Evolutionary conservation across 2,888 invertebrate genomes (phyloP), one percentile per base, ranked within the genome.

Genomic region (Drosophila gaucha): DNA sequence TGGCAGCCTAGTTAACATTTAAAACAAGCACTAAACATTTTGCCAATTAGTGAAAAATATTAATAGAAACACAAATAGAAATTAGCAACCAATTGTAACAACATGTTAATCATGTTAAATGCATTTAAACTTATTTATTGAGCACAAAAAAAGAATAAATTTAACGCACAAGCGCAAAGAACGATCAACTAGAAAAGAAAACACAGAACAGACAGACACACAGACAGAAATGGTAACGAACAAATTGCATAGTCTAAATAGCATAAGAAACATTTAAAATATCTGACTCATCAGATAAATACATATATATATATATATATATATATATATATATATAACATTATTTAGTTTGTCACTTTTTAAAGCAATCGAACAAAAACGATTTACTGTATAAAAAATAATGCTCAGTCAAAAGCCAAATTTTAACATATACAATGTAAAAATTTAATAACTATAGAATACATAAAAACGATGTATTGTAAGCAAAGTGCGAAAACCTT

Each of bases 1-100:
- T 54, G 67, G 63, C 78, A 73, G 64, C 71, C 80, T 86, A 88
- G 88, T 83, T 88, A 86, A 83, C 88, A 88, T 82, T 78, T 64
- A 72, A 79, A 64, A 24, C 24, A 49, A 46, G 44, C 64, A 63
- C 54, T 58, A 54, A 56, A 60, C 38, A 9, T 12, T 57, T 74
- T 78, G 83, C 88, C 74, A 69, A 74, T 74, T 82, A 85, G 86
- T 62, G 63, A 69, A 65, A 50, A 56, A 67, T 56, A 38, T n/a
- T 31, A 59, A 49, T 50, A 22, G 30, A 31, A 46, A 46, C 35
- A 33, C 16, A 43, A 38, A 18, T 16, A 52, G n/a, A 39, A 43
- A 47, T 41, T 49, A 44, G 55, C 60, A 43, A 70, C 35, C 36
- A 63, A 68, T 67, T 67, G 67, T 66, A 33, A 59, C 43, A 22